Evolutionary conservation across 1,140 invertebrate genomes (phyloP), one percentile per base, ranked within the genome.

Genomic region (Telenomus remus): DNA sequence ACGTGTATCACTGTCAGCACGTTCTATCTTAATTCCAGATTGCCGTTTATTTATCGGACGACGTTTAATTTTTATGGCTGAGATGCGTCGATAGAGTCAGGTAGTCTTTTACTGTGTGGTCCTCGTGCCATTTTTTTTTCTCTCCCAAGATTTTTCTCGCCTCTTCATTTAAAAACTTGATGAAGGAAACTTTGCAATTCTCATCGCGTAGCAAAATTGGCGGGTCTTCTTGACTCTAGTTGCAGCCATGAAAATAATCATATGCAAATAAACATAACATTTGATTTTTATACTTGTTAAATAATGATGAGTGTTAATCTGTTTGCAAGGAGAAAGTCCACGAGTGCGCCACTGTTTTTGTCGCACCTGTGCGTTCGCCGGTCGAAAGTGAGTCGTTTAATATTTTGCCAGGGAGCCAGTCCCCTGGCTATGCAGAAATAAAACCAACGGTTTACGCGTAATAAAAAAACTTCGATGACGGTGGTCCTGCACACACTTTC

Each of bases 41-140:
- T 85, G 85, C 84, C 86, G 81, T 85, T 86, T 87, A 87, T 88
- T 87, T 88, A 87, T 88, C 86, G 86, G 82, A 76, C 80, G 83
- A 80, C 81, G 81, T 84, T 87, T 86, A 86, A 86, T 86, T 87
- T 87, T 87, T 87, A 88, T 84, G 82, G 82, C 72, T 84, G 73
- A 84, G 85, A 87, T 87, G 79, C 72, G 59, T 49, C 70, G 81
- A 81, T 82, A 80, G 77, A 72, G 46, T 12, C 81, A 82, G 83
- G 80, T 82, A 82, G 80, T 76, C 72, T 6, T 33, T 56, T 61
- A 71, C 74, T 65, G 83, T 85, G 83, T 84, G 84, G 83, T 84
- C 84, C 68, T 35, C 7, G 15, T 7, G 7, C 11, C n/a, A 15
- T 47, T 57, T 57, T 57, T 27, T 47, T 15, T 7, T 47, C 14